Percentiles rank a stretch among this genome's conserved stretches.
Conservation (phyloP, 53 echinoderm and acorn worm species). For the Antedon mediterranea region DNA sequence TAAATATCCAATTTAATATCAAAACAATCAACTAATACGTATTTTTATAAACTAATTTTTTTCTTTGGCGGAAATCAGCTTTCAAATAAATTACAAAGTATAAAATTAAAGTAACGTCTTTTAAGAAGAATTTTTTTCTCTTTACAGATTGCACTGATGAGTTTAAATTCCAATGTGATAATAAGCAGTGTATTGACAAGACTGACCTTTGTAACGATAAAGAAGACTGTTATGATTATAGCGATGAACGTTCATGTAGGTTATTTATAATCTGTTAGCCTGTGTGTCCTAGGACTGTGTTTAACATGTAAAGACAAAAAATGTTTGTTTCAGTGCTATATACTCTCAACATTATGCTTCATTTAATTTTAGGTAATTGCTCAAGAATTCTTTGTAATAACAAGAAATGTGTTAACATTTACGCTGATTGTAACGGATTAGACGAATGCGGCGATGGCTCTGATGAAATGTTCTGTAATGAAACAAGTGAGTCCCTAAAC, state of each 20-base stretch:
- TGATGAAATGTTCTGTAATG: neutral
- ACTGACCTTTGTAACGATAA: neutral
- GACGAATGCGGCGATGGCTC: conserved; percentile 3
- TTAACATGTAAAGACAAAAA: too few relatives aligned
- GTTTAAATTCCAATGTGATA: neutral
- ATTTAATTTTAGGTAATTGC: too few relatives aligned
- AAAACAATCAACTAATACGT: too few relatives aligned
- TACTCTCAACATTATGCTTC: too few relatives aligned
- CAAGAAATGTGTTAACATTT: neutral
- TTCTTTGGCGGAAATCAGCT: too few relatives aligned
- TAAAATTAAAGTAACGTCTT: too few relatives aligned
- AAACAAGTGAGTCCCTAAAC: too few relatives aligned
- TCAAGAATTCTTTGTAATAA: neutral
- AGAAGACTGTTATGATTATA: neutral
- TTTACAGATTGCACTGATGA: neutral
- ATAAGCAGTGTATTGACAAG: neutral
- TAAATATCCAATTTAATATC: too few relatives aligned
- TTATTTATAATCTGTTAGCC: neutral
- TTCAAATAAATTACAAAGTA: too few relatives aligned
- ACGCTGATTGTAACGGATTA: neutral
- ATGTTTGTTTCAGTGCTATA: too few relatives aligned
- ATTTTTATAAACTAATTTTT: too few relatives aligned
- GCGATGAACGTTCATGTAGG: neutral
- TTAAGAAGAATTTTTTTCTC: neutral
- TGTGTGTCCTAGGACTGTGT: too few relatives aligned